These are phyloP conservation scores for Steinernema carpocapsae DNA, from an alignment of 2,888 invertebrate genomes.

Conservation along the genomic window DNA sequence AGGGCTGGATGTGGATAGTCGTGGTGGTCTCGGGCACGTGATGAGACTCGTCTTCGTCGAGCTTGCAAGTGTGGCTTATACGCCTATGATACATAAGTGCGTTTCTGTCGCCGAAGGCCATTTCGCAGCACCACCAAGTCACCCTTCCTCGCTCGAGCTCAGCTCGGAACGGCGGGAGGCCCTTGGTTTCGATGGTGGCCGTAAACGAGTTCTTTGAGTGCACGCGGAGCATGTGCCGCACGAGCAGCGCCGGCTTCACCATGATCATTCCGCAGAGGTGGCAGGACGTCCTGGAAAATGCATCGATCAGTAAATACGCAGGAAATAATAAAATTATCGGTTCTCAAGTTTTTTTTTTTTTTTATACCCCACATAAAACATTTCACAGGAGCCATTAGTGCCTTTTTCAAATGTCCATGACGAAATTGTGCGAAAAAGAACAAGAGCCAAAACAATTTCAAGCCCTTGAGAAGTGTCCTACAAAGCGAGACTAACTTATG, in stretches of 20 bases:
- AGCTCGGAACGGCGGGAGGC: constrained; percentile 28
- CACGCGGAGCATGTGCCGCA: constrained; percentile 63
- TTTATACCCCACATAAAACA: neutral
- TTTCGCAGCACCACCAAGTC: constrained; percentile 55
- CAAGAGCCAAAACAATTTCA: too few species aligned
- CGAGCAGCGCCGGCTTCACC: constrained; percentile 57
- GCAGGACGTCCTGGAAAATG: constrained; percentile 52
- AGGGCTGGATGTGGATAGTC: constrained; percentile 7
- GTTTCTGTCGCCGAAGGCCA: constrained; percentile 45
- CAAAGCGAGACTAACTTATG: too few species aligned
- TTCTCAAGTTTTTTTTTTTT: neutral
- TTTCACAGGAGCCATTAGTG: too few species aligned
- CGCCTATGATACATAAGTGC: constrained; percentile 24
- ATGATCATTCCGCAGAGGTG: constrained; percentile 59
- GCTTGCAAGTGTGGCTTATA: neutral
- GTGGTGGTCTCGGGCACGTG: neutral
- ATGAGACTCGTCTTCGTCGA: neutral
- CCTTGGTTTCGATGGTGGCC: constrained; percentile 49
- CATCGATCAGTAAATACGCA: too few species aligned
- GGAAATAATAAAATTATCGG: neutral
- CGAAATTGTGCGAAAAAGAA: too few species aligned
- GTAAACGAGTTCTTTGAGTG: constrained; percentile 56
- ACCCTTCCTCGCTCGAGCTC: constrained; percentile 45
- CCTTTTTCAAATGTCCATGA: too few species aligned
- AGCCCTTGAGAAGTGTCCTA: too few species aligned